Conservation (phyloP, 2,888 invertebrate genomes). For the Axea sp. region DNA sequence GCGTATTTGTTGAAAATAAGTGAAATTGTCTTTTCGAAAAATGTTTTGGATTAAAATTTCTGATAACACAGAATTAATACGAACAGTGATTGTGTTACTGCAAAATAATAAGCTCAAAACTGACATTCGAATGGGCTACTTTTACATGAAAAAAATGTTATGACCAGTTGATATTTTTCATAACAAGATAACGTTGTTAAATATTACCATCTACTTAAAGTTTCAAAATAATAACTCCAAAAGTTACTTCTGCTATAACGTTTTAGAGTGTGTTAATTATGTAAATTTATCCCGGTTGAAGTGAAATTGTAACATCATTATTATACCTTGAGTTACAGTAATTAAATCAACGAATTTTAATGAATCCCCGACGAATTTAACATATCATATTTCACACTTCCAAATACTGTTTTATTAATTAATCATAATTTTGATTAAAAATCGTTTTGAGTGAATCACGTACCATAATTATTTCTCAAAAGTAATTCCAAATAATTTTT, state of each 20-base stretch:
- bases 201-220: slow-evolving; percentile 8
- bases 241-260: slow-evolving; percentile 4
- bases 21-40: slow-evolving; percentile 8
- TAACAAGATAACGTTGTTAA: slow-evolving; percentile 3
- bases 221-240: slow-evolving; percentile 29
- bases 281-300: slow-evolving; percentile 16
- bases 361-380: neutral
- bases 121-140: too few relatives aligned
- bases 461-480: slow-evolving; percentile 25
- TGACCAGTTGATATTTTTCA: neutral
- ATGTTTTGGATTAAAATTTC: neutral
- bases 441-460: neutral
- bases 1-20: slow-evolving; percentile 4
- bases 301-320: slow-evolving; percentile 23
- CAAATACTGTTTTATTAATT: too few relatives aligned
- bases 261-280: slow-evolving; percentile 7
- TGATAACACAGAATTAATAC: neutral
- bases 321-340: slow-evolving; percentile 4
- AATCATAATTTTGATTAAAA: too few relatives aligned
- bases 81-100: neutral
- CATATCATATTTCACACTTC: too few relatives aligned
- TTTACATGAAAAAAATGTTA: neutral
- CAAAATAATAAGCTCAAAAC: too few relatives aligned
- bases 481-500: slow-evolving; percentile 1
- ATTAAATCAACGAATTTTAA: slow-evolving; percentile 11